Base-by-base conservation (phyloP, 2,113 vertebrate species). In the Laticauda colubrina region DNA sequence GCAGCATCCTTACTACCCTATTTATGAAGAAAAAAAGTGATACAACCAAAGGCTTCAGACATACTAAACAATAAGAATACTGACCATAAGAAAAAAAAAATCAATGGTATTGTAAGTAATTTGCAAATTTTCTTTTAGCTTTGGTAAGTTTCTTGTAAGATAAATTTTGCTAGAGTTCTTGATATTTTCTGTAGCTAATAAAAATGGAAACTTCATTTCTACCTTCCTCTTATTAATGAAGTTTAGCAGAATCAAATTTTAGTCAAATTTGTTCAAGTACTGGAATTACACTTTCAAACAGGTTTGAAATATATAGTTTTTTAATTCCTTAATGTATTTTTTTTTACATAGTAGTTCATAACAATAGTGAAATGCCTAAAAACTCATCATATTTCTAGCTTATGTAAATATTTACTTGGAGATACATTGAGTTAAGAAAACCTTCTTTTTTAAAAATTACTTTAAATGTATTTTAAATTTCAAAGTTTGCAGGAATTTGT, bases 41-140 rank as follows among this genome's bases (percentile, higher is more conserved):
- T 88, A 92, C 90, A 91, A 5, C 92, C 29, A 3, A 5, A 86
- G 89, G 87, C 90, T 90, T 86, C 94, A 94, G 93, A 56, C 69
- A 34, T 85, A 75, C 88, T 93, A 23, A 94, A 90, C 92, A 88
- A 92, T 93, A 85, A 88, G 86, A 94, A 90, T 92, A 93, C 20
- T 64, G 94, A 92, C 0, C 53, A 56, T 57, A 21, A 94, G 4
- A 9, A 24, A 24, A 1, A 93, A 89, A 93, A 90, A 94, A 48
- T 56, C 94, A 64, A 53, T 91, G 89, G 26, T 29, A 23, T 26
- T 93, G 97, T 96, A 95, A 97, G 97, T 96, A 96, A 64, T 12
- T 89, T 55, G 92, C 10, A 2, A 23, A 92, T 18, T 21, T 11
- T 56, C 2, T 18, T 92, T 12, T 69, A 48, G 29, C 29, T 75